Evolutionary conservation across 2,797 vertebrate species (phyloP), one percentile per base, ranked within the genome.

Genomic region (Trematomus bernacchii): DNA sequence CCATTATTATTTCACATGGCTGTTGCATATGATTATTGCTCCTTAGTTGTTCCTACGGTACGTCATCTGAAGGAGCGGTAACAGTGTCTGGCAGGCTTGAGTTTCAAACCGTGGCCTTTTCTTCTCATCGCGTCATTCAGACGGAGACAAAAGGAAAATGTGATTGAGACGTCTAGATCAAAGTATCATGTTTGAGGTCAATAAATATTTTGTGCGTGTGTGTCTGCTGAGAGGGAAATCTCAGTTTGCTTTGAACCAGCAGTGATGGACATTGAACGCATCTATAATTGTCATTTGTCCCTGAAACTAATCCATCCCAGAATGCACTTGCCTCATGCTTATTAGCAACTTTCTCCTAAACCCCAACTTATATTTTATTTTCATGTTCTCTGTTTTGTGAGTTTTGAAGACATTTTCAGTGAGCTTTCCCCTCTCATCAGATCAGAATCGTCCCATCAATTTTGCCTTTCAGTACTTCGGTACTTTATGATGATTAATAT

Each of bases 171-270:
- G 30, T 75, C 52, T 10, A n/a, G 64, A 82, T 77, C 61, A 48
- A 77, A 66, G 76, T 81, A 74, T 88, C 68, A 60, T 4, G 71
- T 86, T 87, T 51, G 51, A 54, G 51, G 62, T 72, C 71, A 76
- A 85, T 87, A 67, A 72, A 79, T 86, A 84, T 63, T 83, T 82
- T 79, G 73, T 84, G 64, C 37, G 71, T 61, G n/a, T 66, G 53
- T 55, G 68, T 85, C 64, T 73, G 51, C 51, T 71, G 40, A 72
- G 46, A 48, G 21, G 51, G 43, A 57, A 82, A 54, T 33, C 30
- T 71, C 59, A 67, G n/a, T 71, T 27, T 73, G 51, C 33, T 51
- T 23, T 50, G 62, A 73, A 63, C 52, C 50, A 64, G 48, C 53
- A 33, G n/a, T 19, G 37, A 2, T 33, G 52, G 14, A 61, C 62